Percentiles rank a stretch among this genome's conserved stretches.
These are phyloP conservation scores for Lycaon pictus DNA, from an alignment of 2,113 vertebrate species.

Conservation along the genomic window DNA sequence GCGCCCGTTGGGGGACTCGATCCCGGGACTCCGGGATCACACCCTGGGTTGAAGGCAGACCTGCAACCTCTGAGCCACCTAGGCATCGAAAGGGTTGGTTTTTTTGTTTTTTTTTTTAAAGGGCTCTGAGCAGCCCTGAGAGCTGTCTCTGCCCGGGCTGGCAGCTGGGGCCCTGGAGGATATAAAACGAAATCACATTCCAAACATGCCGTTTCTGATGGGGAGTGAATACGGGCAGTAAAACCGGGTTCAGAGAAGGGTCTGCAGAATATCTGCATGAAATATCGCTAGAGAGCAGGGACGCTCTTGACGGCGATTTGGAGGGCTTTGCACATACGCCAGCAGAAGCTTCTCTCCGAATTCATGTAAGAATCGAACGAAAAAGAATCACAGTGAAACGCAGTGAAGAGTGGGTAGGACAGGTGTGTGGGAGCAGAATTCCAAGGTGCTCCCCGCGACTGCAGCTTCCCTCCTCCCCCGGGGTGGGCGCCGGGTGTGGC, in stretches of 20 bases:
- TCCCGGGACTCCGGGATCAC: too few relatives aligned
- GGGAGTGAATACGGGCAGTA: neutral
- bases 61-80: too few relatives aligned
- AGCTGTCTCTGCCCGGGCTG: fast-evolving
- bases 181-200: conserved; percentile 43
- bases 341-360: neutral
- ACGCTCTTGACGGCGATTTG: fast-evolving
- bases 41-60: too few relatives aligned
- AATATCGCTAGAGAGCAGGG: too few relatives aligned
- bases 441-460: fast-evolving
- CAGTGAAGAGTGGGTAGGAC: fast-evolving
- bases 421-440: neutral
- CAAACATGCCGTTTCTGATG: neutral
- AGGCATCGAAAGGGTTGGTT: neutral
- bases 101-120: neutral
- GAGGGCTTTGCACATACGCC: fast-evolving
- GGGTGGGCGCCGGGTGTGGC: neutral
- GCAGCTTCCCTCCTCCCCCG: neutral
- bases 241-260: conserved; percentile 17
- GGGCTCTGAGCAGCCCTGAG: neutral
- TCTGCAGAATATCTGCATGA: neutral
- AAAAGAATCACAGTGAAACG: neutral
- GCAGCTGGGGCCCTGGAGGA: neutral
- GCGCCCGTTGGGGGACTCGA: too few relatives aligned
- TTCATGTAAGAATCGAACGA: fast-evolving